Evolutionary conservation across 37 sponge, comb jelly and placozoan species (phyloP), one percentile per base, ranked within the genome.

Genomic region (Spongilla lacustris): DNA sequence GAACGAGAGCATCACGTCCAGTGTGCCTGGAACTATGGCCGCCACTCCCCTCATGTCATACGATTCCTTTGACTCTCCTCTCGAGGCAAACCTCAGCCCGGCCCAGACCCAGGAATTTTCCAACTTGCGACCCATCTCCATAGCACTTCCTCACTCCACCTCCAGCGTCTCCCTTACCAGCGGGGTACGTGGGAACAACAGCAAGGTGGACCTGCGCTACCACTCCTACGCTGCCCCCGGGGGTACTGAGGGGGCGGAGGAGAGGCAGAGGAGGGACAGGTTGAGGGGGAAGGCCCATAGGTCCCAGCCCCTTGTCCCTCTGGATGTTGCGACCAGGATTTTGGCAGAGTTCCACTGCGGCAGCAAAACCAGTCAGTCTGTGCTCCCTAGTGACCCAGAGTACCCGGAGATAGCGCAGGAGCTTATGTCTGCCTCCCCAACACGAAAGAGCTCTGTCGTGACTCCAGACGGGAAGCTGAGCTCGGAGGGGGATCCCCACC

Each of bases 351-450:
- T 89, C 13, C 31, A 34, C 13, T 92, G 89, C 4, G 88, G 88
- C 67, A 79, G 74, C 29, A 84, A 67, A 13, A 68, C 85, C 27
- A 84, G 88, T 67, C 68, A 46, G 23, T 84, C 93, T 13, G 85
- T 94, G 0, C 31, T 84, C 26, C 94, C 94, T 25, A 88, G 89
- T 73, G 86, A 94, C 71, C 94, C 94, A 6, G 94, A 90, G 86
- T 94, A 94, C 75, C 73, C 74, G 10, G 77, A 88, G 50, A 76
- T 88, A 0, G 94, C 91, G 1, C 69, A 94, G 71, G 85, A 88
- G n/a, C 74, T 94, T 13, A 94, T 94, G 94, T 90, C 84, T 67
- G 81, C 83, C 41, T 90, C 91, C 11, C 94, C 94, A 0, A 75
- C 82, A 36, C 76, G 66, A 30, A 88, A 71, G 73, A 72, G 30